Conservation (phyloP, 1,140 invertebrate species). For the Ctenoplectra terminalis region DNA sequence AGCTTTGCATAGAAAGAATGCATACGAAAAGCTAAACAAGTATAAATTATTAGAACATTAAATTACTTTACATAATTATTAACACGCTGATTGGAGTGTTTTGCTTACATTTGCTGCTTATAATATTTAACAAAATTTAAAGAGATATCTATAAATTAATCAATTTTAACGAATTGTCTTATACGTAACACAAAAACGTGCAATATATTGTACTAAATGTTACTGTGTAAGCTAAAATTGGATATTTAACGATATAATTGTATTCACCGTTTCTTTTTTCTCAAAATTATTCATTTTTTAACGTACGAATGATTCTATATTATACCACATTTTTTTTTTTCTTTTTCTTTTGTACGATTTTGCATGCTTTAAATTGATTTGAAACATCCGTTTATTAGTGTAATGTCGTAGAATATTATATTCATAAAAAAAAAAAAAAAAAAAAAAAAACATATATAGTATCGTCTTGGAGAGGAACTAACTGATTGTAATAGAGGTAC, state of each 20-base stretch:
- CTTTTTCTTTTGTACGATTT: constrained; percentile 38
- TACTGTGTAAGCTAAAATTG: too few species aligned
- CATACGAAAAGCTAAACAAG: constrained; percentile 10
- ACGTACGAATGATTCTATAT: constrained; percentile 20
- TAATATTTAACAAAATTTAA: too few species aligned
- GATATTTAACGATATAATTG: too few species aligned
- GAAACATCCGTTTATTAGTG: constrained; percentile 45
- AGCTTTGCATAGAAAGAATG: constrained; percentile 18
- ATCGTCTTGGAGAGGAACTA: constrained; percentile 51
- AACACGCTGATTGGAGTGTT: constrained; percentile 10
- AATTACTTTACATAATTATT: background rate
- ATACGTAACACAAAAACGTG: background rate
- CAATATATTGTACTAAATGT: background rate
- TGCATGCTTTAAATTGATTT: constrained; percentile 57
- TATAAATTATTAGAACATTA: background rate
- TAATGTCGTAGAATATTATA: constrained; percentile 37
- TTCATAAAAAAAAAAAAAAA: too few species aligned
- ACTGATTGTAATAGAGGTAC: constrained; percentile 77
- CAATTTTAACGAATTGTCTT: background rate
- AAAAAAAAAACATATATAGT: too few species aligned
- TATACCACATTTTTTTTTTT: constrained; percentile 44
- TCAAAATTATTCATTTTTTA: constrained; percentile 30
- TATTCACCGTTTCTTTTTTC: too few species aligned
- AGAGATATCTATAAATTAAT: background rate
- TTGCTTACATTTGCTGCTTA: too few species aligned